Conservation (phyloP, 1,140 invertebrate species). For the Monomorium pharaonis region DNA sequence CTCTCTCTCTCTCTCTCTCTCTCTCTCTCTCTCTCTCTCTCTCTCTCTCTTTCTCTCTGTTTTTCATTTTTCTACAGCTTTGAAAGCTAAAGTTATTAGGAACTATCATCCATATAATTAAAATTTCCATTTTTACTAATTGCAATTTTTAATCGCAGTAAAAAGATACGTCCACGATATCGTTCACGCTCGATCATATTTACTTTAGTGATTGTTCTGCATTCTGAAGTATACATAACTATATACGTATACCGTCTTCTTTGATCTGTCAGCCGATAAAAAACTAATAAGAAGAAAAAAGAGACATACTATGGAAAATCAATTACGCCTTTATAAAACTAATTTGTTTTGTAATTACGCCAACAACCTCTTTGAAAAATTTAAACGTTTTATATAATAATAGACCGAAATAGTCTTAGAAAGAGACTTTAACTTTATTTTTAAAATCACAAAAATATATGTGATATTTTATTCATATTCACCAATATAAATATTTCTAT, state of each 20-base stretch:
- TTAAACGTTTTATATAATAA: not conserved
- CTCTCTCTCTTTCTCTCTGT: not conserved
- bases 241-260: conserved; percentile 12
- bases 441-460: not conserved
- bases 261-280: not conserved
- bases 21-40: too few relatives aligned
- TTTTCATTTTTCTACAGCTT: not conserved
- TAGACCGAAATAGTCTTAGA: not conserved
- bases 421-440: not conserved
- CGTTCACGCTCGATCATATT: conserved; percentile 15
- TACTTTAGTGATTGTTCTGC: conserved; percentile 68
- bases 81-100: not conserved
- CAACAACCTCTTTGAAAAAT: not conserved
- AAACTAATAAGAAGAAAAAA: not conserved
- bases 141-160: not conserved
- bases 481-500: not conserved
- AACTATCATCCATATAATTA: not conserved
- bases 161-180: conserved; percentile 23
- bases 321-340: not conserved
- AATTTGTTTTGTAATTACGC: not conserved
- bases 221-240: conserved; percentile 44
- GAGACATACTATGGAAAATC: not conserved
- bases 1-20: not conserved
- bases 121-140: not conserved
- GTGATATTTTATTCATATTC: not conserved